Percentiles rank a stretch among this genome's conserved stretches.
These are phyloP conservation scores for Probaryconus sp. DNA, from an alignment of 1,140 invertebrate species.

Conservation along the genomic window DNA sequence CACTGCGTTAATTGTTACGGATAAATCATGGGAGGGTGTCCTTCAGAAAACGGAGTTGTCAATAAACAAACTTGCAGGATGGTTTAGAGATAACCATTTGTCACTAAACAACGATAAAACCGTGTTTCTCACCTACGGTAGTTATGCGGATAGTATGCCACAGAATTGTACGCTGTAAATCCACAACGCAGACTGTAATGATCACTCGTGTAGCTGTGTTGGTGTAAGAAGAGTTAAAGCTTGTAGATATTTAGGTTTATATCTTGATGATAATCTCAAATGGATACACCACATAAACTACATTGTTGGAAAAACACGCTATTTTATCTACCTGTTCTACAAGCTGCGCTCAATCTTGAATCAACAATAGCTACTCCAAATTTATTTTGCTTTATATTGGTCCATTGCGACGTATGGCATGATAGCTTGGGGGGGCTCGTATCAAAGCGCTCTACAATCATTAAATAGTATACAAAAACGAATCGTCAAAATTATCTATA, in stretches of 20 bases:
- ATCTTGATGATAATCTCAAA: neutral
- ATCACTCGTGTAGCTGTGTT: neutral
- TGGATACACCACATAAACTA: neutral
- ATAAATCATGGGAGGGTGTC: conserved; percentile 1
- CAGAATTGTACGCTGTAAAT: neutral
- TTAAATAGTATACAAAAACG: no score
- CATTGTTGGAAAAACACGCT: neutral
- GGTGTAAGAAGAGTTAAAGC: neutral
- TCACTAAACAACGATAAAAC: conserved; percentile 23
- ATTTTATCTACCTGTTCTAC: neutral
- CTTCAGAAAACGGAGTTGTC: neutral
- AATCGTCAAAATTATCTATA: no score
- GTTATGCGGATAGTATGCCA: conserved; percentile 14
- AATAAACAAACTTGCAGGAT: conserved; percentile 2
- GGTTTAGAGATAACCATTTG: conserved; percentile 6
- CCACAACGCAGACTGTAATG: neutral
- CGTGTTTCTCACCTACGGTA: conserved; percentile 14
- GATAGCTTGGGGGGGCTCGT: neutral
- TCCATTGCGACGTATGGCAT: neutral
- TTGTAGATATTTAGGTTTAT: neutral
- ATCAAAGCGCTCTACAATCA: no score
- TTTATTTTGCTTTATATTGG: neutral
- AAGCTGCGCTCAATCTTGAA: neutral
- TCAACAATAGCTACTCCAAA: neutral
- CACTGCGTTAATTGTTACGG: conserved; percentile 7